Evolutionary conservation across 2,113 vertebrate genomes (phyloP).

Genomic region (Glareola pratincola): DNA sequence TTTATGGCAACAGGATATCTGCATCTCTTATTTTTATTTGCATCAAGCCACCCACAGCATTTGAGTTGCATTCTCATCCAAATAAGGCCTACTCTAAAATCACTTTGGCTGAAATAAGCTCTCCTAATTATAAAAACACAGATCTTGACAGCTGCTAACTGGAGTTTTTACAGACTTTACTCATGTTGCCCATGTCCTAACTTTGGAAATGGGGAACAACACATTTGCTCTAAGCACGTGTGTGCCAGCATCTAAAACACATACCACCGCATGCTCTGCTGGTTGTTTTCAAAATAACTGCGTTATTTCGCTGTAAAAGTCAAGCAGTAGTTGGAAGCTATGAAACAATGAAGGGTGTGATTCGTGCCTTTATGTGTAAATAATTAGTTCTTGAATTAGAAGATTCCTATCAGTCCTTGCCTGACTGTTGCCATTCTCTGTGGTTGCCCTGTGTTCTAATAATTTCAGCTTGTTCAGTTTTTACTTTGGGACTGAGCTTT

Average conservation of each 20-base stretch:
- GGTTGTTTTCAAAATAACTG: not conserved
- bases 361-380: not conserved
- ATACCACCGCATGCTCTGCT: fast-evolving
- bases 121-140: slow-evolving; percentile 4
- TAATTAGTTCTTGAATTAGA: not conserved
- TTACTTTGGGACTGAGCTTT: not conserved
- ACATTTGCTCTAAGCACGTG: not conserved
- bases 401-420: not conserved
- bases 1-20: slow-evolving; percentile 24
- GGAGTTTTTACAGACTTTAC: not conserved
- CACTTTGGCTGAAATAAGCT: not conserved
- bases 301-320: not conserved
- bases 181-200: not conserved
- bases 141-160: not conserved
- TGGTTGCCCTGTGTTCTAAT: not conserved
- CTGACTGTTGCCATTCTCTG: not conserved
- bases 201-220: not conserved
- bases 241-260: not conserved
- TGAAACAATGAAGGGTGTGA: not conserved
- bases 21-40: slow-evolving; percentile 40
- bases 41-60: not conserved
- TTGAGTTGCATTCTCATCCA: not conserved
- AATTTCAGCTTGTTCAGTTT: not conserved
- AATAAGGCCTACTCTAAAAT: slow-evolving; percentile 21
- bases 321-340: not conserved